phyloP scores from a whole-genome alignment of 2,888 invertebrate genomes.

The Clusia tigrina region DNA sequence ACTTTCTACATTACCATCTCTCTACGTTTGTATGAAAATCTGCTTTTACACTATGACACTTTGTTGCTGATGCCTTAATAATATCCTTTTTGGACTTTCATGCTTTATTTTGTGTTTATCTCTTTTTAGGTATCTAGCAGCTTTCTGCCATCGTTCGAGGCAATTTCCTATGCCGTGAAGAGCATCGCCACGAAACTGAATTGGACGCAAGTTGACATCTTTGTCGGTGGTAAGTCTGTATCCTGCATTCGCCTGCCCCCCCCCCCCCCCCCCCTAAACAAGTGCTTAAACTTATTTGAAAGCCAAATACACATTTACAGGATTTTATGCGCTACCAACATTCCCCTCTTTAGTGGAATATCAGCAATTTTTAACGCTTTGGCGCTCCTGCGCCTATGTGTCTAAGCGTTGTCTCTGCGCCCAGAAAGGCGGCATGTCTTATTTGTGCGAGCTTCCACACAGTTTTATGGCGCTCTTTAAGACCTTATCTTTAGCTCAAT shows the following conservation, averaged over 20 bases:
- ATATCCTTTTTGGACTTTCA: background rate
- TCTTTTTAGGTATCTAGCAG: conserved; percentile 61
- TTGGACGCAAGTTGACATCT: conserved; percentile 64
- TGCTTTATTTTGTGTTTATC: conserved; percentile 28
- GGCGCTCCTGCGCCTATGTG: background rate
- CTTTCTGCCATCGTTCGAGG: conserved; percentile 64
- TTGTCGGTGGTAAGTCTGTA: conserved; percentile 64
- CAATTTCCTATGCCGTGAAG: conserved; percentile 63
- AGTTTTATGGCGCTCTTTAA: background rate
- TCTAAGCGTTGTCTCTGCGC: conserved; percentile 3
- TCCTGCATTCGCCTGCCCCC: background rate
- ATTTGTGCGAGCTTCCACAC: conserved; percentile 1
- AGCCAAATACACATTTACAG: too few relatives aligned
- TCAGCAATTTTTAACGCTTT: background rate
- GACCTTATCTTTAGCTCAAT: background rate
- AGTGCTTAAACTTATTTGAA: too few relatives aligned
- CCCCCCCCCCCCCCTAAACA: background rate
- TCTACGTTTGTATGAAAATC: too few relatives aligned
- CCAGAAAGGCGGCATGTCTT: background rate
- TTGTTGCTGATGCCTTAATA: too few relatives aligned
- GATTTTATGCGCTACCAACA: too few relatives aligned
- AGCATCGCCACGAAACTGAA: conserved; percentile 64
- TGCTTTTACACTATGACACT: too few relatives aligned
- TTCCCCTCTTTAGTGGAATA: too few relatives aligned
- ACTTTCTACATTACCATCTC: too few relatives aligned